Evolutionary conservation across 92 coral and sea anemone species (phyloP).

Genomic region (Actinernus sp.): DNA sequence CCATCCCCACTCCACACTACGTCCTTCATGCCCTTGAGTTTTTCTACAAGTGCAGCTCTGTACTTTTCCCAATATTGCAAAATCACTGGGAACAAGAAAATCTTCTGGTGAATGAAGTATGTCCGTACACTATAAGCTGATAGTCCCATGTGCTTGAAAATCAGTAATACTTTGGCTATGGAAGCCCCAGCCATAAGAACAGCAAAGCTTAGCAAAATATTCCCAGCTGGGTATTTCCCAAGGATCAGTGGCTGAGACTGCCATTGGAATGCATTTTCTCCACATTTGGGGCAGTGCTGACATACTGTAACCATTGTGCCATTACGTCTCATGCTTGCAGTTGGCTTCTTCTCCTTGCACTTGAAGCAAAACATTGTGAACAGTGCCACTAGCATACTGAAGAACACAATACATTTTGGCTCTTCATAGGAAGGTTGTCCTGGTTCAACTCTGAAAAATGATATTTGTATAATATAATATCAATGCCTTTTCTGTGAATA

Average conservation of each 20-base stretch:
- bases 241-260: slow-evolving; percentile 42
- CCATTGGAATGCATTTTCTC: slow-evolving; percentile 27
- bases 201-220: slow-evolving; percentile 45
- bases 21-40: slow-evolving; percentile 28
- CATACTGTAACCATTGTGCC: slow-evolving; percentile 70
- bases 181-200: slow-evolving; percentile 43
- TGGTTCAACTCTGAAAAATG: background rate
- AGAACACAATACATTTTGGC: slow-evolving; percentile 44
- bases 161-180: slow-evolving; percentile 29
- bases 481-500: too few species aligned
- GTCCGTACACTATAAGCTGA: slow-evolving; percentile 38
- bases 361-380: slow-evolving; percentile 64
- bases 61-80: slow-evolving; percentile 54
- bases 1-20: slow-evolving; percentile 71
- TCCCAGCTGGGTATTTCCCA: slow-evolving; percentile 56
- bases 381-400: slow-evolving; percentile 36
- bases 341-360: too few species aligned
- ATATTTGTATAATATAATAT: too few species aligned
- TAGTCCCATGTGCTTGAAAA: slow-evolving; percentile 53
- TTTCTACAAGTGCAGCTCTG: slow-evolving; percentile 19
- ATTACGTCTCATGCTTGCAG: slow-evolving; percentile 6
- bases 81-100: slow-evolving; percentile 45
- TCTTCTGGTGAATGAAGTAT: slow-evolving; percentile 52
- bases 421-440: slow-evolving; percentile 12
- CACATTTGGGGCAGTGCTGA: slow-evolving; percentile 48